Evolutionary conservation across 2,797 vertebrate species (phyloP), one percentile per base, ranked within the genome.

Genomic region (Pteropus rufus): DNA sequence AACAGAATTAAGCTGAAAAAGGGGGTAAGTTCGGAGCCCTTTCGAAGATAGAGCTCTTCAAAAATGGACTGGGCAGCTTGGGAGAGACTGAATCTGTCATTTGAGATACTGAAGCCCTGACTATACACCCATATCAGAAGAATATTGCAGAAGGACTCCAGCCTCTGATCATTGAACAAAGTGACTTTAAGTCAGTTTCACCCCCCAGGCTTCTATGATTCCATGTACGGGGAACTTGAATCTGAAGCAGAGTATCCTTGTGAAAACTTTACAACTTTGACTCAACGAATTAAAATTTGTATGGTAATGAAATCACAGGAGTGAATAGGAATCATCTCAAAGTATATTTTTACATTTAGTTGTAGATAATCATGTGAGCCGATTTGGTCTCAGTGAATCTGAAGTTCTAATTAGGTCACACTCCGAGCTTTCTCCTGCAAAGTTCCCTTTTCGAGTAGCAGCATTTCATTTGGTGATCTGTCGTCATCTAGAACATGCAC

Each of bases 341-440:
- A 56, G 41, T 60, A 23, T 36, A 31, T 21, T 65, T 80, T 87
- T 58, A 87, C 34, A 49, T 58, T 39, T 3, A 29, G 34, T 75
- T 87, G n/a, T 29, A 7, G 24, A 73, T 85, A 36, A 65, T 75
- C 34, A 29, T 24, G 64, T 62, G 49, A 18, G 24, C 15, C 56
- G 52, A 79, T 70, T 84, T 72, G 23, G 36, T 70, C 24, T 89
- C 49, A 39, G 9, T 52, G 60, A 88, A 49, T 76, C 39, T 76
- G 60, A 76, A 44, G 39, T 4, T 88, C 15, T 52, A 18, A 52
- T 24, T 60, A 49, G 16, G 10, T 75, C 44, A 52, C 19, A 21
- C 7, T 14, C 12, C 3, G 1, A 24, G 39, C 12, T 39, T 60
- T 58, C 60, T 81, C 36, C 54, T 36, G 36, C 15, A 49, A 76